Evolutionary conservation across 2,113 vertebrate genomes (phyloP).

Genomic region (Xenopus borealis): DNA sequence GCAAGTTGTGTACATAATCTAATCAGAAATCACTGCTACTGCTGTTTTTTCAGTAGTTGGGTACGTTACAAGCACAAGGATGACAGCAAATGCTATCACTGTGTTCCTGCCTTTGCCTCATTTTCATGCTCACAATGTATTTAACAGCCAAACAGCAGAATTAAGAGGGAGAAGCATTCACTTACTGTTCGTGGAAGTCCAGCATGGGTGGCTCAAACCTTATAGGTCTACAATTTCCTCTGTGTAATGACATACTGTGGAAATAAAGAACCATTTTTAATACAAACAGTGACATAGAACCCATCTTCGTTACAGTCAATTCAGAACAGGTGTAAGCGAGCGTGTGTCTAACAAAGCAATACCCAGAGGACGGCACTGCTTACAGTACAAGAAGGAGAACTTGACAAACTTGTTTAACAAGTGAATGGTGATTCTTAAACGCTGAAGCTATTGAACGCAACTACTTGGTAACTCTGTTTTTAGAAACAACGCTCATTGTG

Average conservation of each 20-base stretch:
- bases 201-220: constrained; percentile 97
- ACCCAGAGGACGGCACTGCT: constrained; percentile 11
- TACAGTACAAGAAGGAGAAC: constrained; percentile 45
- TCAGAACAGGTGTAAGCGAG: constrained; percentile 9
- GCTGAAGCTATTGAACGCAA: constrained; percentile 26
- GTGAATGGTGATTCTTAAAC: background rate
- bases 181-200: constrained; percentile 98
- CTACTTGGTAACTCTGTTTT: constrained; percentile 38
- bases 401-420: constrained; percentile 55
- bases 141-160: background rate
- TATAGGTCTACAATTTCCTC: constrained; percentile 91
- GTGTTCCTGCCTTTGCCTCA: too few species aligned
- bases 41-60: too few species aligned
- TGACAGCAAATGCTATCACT: too few species aligned
- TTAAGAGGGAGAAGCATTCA: constrained; percentile 29
- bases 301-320: constrained; percentile 18
- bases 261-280: constrained; percentile 54
- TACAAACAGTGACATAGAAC: constrained; percentile 19
- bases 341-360: background rate
- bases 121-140: too few species aligned
- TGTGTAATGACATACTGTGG: constrained; percentile 84
- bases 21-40: too few species aligned
- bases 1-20: too few species aligned
- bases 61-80: too few species aligned
- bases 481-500: constrained; percentile 19